A percentile compares a stretch with the other conserved stretches of the same genome.
Evolutionary conservation across 2,113 vertebrate species (phyloP).

Genomic region (Pseudorectes ferrugineus): DNA sequence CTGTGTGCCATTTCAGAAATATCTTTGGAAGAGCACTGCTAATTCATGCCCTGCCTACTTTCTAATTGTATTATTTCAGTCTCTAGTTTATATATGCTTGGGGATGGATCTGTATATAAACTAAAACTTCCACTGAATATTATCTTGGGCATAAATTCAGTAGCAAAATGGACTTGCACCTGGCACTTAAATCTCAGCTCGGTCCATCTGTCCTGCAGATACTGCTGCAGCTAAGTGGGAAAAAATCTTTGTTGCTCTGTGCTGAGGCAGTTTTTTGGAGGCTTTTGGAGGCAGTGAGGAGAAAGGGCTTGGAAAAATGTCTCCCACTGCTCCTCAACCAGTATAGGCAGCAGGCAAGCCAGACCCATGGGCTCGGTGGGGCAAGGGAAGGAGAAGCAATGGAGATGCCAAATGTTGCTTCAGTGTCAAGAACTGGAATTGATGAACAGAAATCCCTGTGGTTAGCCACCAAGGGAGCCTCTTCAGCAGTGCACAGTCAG

Average conservation of each 20-base stretch:
- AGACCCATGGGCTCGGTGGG: background rate
- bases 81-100: constrained; percentile 17
- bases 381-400: background rate
- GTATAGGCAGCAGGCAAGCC: background rate
- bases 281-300: background rate
- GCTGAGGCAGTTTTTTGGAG: background rate
- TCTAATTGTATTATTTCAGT: background rate
- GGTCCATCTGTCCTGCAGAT: background rate
- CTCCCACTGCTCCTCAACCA: background rate
- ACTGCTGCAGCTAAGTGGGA: background rate
- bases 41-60: constrained; percentile 27
- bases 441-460: background rate
- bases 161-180: background rate
- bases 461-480: background rate
- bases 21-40: constrained; percentile 17
- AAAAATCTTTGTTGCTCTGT: background rate
- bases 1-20: constrained; percentile 38
- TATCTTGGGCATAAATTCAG: background rate
- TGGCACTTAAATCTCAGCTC: background rate
- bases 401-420: background rate
- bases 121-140: background rate
- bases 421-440: background rate
- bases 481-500: background rate
- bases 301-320: background rate
- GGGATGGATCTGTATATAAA: background rate